Percentiles rank a stretch among this genome's conserved stretches.
Conservation (phyloP, 2,888 invertebrate species). For the Andrena fulva region DNA sequence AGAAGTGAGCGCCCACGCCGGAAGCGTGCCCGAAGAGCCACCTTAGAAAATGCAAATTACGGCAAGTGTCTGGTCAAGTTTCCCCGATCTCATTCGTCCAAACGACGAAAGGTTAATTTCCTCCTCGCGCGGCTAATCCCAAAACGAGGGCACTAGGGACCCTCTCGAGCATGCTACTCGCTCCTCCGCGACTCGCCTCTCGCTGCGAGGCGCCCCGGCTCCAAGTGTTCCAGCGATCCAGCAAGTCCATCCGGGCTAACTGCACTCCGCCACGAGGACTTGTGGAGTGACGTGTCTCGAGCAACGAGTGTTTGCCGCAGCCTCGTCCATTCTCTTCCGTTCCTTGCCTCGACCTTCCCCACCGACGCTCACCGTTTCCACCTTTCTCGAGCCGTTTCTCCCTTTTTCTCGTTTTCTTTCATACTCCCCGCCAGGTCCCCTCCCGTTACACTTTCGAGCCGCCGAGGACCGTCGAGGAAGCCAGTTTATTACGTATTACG, state of each 20-base stretch:
- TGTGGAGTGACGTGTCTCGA: conserved; percentile 49
- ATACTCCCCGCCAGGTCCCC: conserved; percentile 1
- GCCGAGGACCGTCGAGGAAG: conserved; percentile 55
- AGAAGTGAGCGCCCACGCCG: neutral
- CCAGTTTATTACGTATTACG: conserved; percentile 60
- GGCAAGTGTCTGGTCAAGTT: neutral
- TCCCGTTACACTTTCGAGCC: conserved; percentile 58
- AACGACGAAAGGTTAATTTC: conserved; percentile 17
- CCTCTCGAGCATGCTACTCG: conserved; percentile 23
- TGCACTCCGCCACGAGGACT: conserved; percentile 60
- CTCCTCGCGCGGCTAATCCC: conserved; percentile 15
- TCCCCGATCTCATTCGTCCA: neutral
- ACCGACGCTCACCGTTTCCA: neutral
- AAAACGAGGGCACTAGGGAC: conserved; percentile 45
- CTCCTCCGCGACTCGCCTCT: neutral
- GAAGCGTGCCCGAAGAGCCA: neutral
- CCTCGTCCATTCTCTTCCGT: conserved; percentile 39
- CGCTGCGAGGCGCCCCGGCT: conserved; percentile 38
- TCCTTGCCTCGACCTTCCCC: conserved; percentile 29
- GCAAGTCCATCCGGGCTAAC: conserved; percentile 59
- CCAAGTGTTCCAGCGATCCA: conserved; percentile 55
- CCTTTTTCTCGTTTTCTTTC: neutral
- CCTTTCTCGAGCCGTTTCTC: conserved; percentile 7
- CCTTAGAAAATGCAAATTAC: conserved; percentile 30
- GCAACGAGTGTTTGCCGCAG: conserved; percentile 53